Percentiles rank a stretch among this genome's conserved stretches.
These are phyloP conservation scores for Rhinogobio ventralis DNA, from an alignment of 2,797 vertebrate species.

Conservation along the genomic window DNA sequence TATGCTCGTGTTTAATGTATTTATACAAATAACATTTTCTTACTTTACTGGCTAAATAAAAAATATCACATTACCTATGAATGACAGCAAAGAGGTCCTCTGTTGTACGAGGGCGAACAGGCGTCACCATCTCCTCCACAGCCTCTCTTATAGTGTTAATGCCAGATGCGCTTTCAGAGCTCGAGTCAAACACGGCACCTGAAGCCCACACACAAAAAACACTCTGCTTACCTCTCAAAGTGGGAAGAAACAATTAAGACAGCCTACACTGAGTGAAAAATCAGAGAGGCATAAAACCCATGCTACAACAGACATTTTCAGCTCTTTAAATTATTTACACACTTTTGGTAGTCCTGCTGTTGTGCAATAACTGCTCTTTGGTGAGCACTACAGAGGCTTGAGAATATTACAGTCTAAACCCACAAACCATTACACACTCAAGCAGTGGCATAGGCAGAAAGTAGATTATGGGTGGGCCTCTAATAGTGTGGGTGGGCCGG, in stretches of 20 bases:
- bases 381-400: constrained; percentile 28
- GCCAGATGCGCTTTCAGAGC: constrained; percentile 65
- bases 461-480: too few relatives aligned
- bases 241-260: constrained; percentile 25
- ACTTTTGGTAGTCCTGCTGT: constrained; percentile 35
- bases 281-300: constrained; percentile 37
- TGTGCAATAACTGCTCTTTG: constrained; percentile 41
- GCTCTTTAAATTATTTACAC: constrained; percentile 51
- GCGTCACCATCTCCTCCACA: constrained; percentile 78
- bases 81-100: constrained; percentile 95
- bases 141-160: constrained; percentile 66
- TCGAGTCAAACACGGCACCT: constrained; percentile 79
- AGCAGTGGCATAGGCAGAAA: too few relatives aligned
- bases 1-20: background rate
- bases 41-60: background rate
- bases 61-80: constrained; percentile 84
- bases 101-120: constrained; percentile 83
- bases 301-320: constrained; percentile 37
- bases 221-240: constrained; percentile 15
- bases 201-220: constrained; percentile 35
- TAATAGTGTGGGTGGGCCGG: too few relatives aligned
- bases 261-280: constrained; percentile 29
- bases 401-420: constrained; percentile 37
- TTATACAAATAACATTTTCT: background rate
- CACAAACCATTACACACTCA: constrained; percentile 3